Evolutionary conservation across 2,113 vertebrate species (phyloP), one percentile per base, ranked within the genome.

Genomic region (Neolamprologus fasciatus): DNA sequence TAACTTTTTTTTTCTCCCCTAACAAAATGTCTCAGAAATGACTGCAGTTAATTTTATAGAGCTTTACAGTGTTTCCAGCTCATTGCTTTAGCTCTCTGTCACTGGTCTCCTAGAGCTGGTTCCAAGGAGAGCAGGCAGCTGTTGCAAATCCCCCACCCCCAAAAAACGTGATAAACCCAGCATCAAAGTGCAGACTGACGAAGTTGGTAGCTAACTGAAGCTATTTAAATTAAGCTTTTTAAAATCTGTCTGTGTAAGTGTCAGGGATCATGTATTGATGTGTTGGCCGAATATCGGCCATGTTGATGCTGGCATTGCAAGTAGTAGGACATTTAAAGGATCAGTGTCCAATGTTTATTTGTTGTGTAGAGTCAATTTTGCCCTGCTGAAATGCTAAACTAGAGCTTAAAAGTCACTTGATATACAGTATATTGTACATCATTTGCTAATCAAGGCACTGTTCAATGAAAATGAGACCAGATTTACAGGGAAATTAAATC

Each of bases 21-120:
- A 8, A 79, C 13, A 58, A 85, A 51, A 86, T 58, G 42, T 54
- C 78, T 50, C 37, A 54, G 21, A 54, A 53, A 28, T 51, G 7
- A 50, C 23, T 33, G 33, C 35, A 23, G 21, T 42, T 63, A 21
- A 8, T 33, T 58, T 23, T 40, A 16, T 78, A 10, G 13, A 21
- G 28, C 7, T 10, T 37, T 53, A 31, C 6, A 81, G 26, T 3
- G 2, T 51, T 42, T 37, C 80, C 9, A 57, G 71, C 11, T 40
- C 4, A 51, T 68, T 80, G 40, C 45, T 55, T 58, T 42, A 5
- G 33, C 45, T 79, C 19, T 6, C 17, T 73, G n/a, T 73, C 37
- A 23, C 14, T 9, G 5, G 9, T 51, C 17, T 47, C 42, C 63
- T 31, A 53, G 40, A 61, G 35, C 37, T 8, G 8, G 63, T 78